Evolutionary conservation across 2,113 vertebrate species (phyloP), one percentile per base, ranked within the genome.

Genomic region (Pelobates fuscus): DNA sequence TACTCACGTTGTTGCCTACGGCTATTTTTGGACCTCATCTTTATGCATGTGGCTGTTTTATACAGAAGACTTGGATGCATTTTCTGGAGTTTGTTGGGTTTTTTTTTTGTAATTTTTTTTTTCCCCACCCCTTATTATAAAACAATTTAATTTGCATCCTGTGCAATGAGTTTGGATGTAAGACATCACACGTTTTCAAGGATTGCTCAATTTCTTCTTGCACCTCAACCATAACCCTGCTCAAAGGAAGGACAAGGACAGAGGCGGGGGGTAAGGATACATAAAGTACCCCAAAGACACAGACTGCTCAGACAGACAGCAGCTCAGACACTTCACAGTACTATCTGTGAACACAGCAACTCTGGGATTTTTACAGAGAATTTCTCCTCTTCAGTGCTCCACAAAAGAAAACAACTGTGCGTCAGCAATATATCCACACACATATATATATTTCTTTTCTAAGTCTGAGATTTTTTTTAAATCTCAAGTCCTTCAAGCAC

Each of bases 231-330:
- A 79, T 80, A 76, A 62, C 80, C 78, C 83, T 76, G 79, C 82
- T 76, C 26, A 80, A 79, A 82, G 84, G 63, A 80, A 82, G 82
- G 84, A 72, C 84, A 81, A 78, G 79, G 80, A 84, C 83, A 78
- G 71, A 80, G 67, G 77, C 74, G 73, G 73, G 73, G 73, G 64
- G 55, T 15, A 55, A 67, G 55, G 64, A 68, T 77, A 79, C 58
- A 80, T 74, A 62, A 81, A 75, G 81, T 80, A 82, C 79, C 82
- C 66, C 83, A 82, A 78, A 80, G 77, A 79, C 80, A 77, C 66
- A 15, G 63, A 69, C 62, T 77, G 75, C 14, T 21, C 64, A 46
- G 18, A 67, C n/a, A 46, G 54, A 60, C 64, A 59, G 61, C 21
- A 41, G 37, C 25, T 10, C 72, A 23, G 32, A 23, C 23, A 49